A percentile compares a stretch with the other conserved stretches of the same genome.
Evolutionary conservation across 1,140 invertebrate species (phyloP).

Genomic region (Plutomurus gul): DNA sequence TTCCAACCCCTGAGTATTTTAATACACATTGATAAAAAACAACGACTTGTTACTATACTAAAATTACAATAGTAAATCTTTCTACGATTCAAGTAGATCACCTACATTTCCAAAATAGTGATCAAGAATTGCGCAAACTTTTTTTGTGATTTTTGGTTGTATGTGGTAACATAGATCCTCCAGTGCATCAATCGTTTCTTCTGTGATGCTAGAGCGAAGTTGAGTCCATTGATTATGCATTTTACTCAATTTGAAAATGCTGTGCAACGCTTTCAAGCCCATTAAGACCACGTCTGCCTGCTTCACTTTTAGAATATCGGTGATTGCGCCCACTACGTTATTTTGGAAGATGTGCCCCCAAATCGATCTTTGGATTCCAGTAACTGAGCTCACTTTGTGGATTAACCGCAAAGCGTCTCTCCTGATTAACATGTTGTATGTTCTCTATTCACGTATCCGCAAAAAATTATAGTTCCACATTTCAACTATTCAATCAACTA

Average conservation of each 20-base stretch:
- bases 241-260: background rate
- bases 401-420: too few species aligned
- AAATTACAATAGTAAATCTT: background rate
- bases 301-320: background rate
- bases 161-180: background rate
- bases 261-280: background rate
- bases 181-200: background rate
- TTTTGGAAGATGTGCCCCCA: background rate
- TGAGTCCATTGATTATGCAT: background rate
- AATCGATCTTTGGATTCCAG: background rate
- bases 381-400: too few species aligned
- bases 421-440: too few species aligned
- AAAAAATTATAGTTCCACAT: too few species aligned
- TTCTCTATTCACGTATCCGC: too few species aligned
- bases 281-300: background rate
- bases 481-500: too few species aligned
- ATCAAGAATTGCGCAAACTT: background rate
- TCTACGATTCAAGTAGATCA: too few species aligned
- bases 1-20: too few species aligned
- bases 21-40: background rate
- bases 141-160: background rate
- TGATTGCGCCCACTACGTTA: background rate
- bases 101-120: background rate
- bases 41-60: background rate
- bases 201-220: background rate